Conservation (phyloP, 92 coral and sea anemone species). For the Epizoanthus stellaris region DNA sequence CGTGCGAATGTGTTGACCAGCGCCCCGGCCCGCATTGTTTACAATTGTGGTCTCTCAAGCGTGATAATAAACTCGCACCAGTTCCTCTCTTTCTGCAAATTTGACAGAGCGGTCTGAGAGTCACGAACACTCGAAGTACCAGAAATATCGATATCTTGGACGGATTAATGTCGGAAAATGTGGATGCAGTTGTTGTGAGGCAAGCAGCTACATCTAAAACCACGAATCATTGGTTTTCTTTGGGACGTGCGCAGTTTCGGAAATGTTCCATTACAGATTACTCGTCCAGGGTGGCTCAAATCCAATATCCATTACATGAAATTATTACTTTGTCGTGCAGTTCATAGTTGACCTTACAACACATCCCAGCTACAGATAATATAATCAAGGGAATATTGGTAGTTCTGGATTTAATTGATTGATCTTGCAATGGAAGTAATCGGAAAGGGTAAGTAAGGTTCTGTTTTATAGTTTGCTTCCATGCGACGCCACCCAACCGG, state of each 20-base stretch:
- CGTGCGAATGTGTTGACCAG: too few species aligned
- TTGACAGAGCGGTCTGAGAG: too few species aligned
- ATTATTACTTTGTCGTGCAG: slow-evolving; percentile 1
- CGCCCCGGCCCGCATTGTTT: too few species aligned
- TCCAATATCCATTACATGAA: neutral
- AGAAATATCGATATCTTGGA: too few species aligned
- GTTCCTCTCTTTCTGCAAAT: too few species aligned
- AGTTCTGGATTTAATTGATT: neutral
- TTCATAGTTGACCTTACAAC: neutral
- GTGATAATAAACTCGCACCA: too few species aligned
- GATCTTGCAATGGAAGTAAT: slow-evolving; percentile 8
- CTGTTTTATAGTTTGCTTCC: neutral
- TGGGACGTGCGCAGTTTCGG: slow-evolving; percentile 1
- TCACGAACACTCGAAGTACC: too few species aligned
- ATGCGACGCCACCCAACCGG: slow-evolving; percentile 1
- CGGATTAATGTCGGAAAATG: too few species aligned
- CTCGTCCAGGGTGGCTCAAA: neutral
- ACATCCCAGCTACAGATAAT: neutral
- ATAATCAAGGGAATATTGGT: neutral
- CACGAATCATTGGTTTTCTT: too few species aligned
- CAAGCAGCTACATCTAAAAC: too few species aligned
- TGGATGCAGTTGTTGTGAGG: too few species aligned
- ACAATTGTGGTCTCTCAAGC: too few species aligned
- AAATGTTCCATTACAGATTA: neutral
- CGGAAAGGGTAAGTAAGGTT: neutral